Evolutionary conservation across 2,888 invertebrate genomes (phyloP).

Genomic region (Cecidostiba fungosa): DNA sequence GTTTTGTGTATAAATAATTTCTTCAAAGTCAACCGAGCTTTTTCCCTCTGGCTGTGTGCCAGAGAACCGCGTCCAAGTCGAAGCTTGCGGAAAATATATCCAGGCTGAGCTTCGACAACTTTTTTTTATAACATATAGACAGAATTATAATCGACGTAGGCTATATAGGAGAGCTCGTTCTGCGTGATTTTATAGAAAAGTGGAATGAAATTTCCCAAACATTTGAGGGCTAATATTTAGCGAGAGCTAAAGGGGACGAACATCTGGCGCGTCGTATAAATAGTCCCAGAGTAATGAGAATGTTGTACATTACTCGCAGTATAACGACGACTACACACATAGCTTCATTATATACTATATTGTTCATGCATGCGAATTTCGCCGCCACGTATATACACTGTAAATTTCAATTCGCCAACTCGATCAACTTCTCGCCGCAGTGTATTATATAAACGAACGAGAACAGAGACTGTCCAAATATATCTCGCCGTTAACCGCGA

Average conservation of each 20-base stretch:
- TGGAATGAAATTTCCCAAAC: background rate
- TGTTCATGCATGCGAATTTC: background rate
- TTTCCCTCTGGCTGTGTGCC: background rate
- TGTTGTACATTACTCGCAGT: constrained; percentile 7
- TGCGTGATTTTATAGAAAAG: too few relatives aligned
- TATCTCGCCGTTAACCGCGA: background rate
- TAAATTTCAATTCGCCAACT: background rate
- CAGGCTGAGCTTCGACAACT: background rate
- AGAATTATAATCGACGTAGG: background rate
- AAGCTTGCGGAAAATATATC: background rate
- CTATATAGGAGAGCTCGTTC: too few relatives aligned
- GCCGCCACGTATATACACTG: background rate
- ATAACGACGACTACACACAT: background rate
- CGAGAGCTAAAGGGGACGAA: background rate
- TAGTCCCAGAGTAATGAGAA: background rate
- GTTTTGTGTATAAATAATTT: background rate
- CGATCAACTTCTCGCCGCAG: background rate
- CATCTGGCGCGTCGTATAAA: constrained; percentile 32
- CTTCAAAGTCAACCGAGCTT: background rate
- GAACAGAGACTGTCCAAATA: too few relatives aligned
- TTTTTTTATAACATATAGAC: background rate
- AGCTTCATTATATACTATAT: background rate
- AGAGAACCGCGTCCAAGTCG: background rate
- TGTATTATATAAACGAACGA: too few relatives aligned
- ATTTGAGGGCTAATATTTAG: background rate